A percentile compares a stretch with the other conserved stretches of the same genome.
These are phyloP conservation scores for Drosophila testacea DNA, from an alignment of 2,888 invertebrate genomes.

Conservation along the genomic window DNA sequence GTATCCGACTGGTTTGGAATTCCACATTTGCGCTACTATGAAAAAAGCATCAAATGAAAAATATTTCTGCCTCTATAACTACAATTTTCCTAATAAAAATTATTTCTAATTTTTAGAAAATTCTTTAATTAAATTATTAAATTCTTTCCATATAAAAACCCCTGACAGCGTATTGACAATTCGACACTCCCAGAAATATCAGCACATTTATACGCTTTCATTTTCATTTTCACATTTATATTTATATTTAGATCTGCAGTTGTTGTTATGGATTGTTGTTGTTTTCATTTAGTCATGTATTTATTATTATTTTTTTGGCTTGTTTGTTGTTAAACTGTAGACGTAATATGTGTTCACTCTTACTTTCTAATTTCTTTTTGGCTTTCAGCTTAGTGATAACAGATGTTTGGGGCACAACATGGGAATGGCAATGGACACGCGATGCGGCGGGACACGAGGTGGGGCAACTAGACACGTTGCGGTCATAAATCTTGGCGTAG, in stretches of 20 bases:
- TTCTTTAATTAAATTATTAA: neutral
- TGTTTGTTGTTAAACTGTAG: slow-evolving; percentile 31
- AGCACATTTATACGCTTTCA: too few relatives aligned
- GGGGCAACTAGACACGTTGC: slow-evolving; percentile 57
- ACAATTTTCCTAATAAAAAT: neutral
- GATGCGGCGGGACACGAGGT: slow-evolving; percentile 23
- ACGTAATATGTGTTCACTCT: slow-evolving; percentile 32
- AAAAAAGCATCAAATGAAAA: too few relatives aligned
- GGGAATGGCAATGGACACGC: slow-evolving; percentile 37
- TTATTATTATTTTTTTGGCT: slow-evolving; percentile 15
- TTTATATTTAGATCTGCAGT: slow-evolving; percentile 16
- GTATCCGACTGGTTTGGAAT: too few relatives aligned
- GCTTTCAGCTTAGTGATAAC: slow-evolving; percentile 49
- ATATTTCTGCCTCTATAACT: too few relatives aligned
- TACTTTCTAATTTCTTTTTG: slow-evolving; percentile 45
- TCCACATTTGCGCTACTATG: too few relatives aligned
- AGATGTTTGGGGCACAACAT: slow-evolving; percentile 37
- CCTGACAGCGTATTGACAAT: neutral
- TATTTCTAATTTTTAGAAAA: neutral
- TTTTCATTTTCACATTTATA: too few relatives aligned
- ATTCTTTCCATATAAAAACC: neutral
- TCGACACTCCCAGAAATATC: neutral
- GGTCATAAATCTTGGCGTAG: slow-evolving; percentile 69
- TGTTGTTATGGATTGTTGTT: slow-evolving; percentile 20
- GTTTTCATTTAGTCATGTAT: slow-evolving; percentile 1